Conservation (phyloP, 2,888 invertebrate genomes). For the Agelastica alni region DNA sequence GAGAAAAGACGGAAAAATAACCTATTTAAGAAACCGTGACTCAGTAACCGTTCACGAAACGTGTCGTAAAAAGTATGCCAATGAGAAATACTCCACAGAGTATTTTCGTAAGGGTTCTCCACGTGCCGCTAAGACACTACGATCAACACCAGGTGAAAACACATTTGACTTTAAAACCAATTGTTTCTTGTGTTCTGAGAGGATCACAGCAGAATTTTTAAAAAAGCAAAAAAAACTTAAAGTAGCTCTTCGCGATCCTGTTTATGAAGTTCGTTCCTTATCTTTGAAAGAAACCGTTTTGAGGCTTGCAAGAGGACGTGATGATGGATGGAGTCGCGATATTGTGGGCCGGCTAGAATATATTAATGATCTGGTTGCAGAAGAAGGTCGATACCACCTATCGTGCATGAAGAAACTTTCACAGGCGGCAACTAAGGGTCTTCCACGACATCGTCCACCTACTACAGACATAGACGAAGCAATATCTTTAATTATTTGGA, state of each 20-base stretch:
- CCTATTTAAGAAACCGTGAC: background rate
- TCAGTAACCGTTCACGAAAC: slow-evolving; percentile 11
- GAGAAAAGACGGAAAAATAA: background rate
- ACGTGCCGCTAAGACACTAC: background rate
- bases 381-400: slow-evolving; percentile 16
- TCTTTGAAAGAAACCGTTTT: slow-evolving; percentile 33
- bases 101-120: slow-evolving; percentile 4
- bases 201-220: slow-evolving; percentile 25
- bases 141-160: slow-evolving; percentile 4
- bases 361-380: slow-evolving; percentile 11
- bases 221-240: slow-evolving; percentile 23
- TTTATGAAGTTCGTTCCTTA: slow-evolving; percentile 31
- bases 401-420: slow-evolving; percentile 26
- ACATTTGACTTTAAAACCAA: slow-evolving; percentile 5
- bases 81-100: slow-evolving; percentile 7
- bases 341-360: slow-evolving; percentile 13
- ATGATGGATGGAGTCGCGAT: slow-evolving; percentile 25
- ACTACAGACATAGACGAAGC: slow-evolving; percentile 23
- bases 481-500: background rate
- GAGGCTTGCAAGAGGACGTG: slow-evolving; percentile 27
- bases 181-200: slow-evolving; percentile 27
- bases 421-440: slow-evolving; percentile 12
- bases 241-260: slow-evolving; percentile 26
- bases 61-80: slow-evolving; percentile 20
- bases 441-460: slow-evolving; percentile 9